Evolutionary conservation across 2,888 invertebrate genomes (phyloP).

Genomic region (Mactromeris polynyma): DNA sequence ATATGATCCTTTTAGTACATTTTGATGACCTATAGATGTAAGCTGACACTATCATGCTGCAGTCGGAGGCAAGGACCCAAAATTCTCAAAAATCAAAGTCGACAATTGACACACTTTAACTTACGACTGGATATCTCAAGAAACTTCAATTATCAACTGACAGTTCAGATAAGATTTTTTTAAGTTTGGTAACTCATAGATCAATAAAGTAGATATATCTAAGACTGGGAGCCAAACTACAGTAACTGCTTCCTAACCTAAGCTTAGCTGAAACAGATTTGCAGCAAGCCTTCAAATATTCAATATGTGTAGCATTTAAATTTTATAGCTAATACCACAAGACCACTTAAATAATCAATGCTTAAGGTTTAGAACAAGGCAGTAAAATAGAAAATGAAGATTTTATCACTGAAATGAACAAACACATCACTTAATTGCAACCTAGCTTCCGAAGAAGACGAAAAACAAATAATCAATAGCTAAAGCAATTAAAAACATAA

Average conservation of each 20-base stretch:
- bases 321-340: not conserved
- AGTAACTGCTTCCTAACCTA: no score
- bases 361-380: not conserved
- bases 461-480: slow-evolving; percentile 5
- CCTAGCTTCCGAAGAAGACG: not conserved
- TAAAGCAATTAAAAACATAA: not conserved
- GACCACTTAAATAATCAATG: slow-evolving; percentile 11
- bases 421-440: not conserved
- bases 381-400: not conserved
- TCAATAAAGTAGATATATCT: not conserved
- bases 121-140: no score
- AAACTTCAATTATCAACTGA: no score
- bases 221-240: no score
- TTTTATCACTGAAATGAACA: slow-evolving; percentile 11
- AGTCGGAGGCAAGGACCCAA: no score
- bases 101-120: no score
- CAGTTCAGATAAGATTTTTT: no score
- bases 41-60: no score
- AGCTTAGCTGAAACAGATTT: no score
- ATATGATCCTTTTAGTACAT: no score
- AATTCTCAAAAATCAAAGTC: no score
- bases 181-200: not conserved
- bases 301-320: not conserved
- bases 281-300: not conserved
- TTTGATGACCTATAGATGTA: no score